Evolutionary conservation across 2,797 vertebrate species (phyloP).

Genomic region (Mus caroli): DNA sequence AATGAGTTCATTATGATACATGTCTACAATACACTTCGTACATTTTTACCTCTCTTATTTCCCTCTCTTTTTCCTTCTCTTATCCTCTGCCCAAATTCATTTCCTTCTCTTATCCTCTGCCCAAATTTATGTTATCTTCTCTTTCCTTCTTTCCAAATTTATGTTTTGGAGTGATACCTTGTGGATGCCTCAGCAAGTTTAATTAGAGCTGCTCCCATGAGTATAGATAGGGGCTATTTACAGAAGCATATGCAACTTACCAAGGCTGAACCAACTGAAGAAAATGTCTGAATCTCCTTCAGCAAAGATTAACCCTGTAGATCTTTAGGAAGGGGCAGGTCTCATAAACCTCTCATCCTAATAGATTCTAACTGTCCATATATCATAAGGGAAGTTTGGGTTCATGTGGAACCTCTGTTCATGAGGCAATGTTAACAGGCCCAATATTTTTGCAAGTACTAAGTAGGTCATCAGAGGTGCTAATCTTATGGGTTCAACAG

Average conservation of each 20-base stretch:
- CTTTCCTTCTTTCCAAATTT: neutral
- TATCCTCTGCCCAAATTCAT: no score
- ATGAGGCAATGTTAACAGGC: neutral
- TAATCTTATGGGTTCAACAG: neutral
- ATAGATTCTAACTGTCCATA: neutral
- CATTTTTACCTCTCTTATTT: neutral
- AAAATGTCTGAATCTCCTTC: neutral
- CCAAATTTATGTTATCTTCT: no score
- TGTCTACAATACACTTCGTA: neutral
- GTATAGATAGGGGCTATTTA: neutral
- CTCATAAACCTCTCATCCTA: no score
- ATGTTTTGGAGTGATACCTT: neutral
- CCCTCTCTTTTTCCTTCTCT: neutral
- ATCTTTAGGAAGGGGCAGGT: neutral
- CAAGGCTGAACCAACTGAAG: neutral
- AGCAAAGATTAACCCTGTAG: neutral
- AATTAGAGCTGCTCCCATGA: neutral
- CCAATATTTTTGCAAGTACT: neutral
- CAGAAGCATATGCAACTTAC: neutral
- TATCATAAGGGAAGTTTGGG: neutral
- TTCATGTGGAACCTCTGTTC: no score
- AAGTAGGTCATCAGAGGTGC: neutral
- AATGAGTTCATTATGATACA: no score
- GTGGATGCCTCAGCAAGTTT: neutral
- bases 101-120: neutral